Conservation (phyloP, 2,113 vertebrate species). For the Macroglossus sobrinus region DNA sequence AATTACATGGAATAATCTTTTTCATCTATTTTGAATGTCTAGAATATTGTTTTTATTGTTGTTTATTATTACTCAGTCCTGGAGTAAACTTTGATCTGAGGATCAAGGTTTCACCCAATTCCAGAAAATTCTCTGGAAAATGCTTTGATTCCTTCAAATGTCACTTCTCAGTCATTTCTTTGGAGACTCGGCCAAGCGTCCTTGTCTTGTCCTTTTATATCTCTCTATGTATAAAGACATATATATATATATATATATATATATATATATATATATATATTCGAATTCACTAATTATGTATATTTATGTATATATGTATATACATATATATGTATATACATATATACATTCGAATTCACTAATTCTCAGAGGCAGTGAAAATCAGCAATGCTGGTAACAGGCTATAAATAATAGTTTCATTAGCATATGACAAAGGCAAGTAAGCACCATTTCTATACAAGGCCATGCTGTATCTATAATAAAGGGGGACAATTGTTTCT, state of each 20-base stretch:
- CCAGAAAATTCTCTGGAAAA: not conserved
- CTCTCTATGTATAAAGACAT: not conserved
- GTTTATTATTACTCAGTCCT: not conserved
- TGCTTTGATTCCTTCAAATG: not conserved
- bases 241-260: too few relatives aligned
- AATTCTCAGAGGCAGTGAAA: not conserved
- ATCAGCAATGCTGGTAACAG: not conserved
- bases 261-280: not conserved
- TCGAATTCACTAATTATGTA: not conserved
- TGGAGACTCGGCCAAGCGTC: not conserved
- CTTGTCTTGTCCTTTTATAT: not conserved
- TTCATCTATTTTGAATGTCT: not conserved
- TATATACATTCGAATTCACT: not conserved
- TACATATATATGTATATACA: too few relatives aligned
- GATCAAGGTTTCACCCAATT: not conserved
- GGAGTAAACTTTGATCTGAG: not conserved
- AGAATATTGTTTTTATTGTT: not conserved
- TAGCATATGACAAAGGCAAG: not conserved
- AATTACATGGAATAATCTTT: not conserved
- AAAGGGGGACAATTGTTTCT: not conserved
- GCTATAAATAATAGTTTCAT: not conserved
- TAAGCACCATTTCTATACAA: not conserved
- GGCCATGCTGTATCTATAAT: not conserved
- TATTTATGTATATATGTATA: too few relatives aligned
- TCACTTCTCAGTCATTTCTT: not conserved